Evolutionary conservation across 1,140 invertebrate species (phyloP).

Genomic region (Parapsyche elsis): DNA sequence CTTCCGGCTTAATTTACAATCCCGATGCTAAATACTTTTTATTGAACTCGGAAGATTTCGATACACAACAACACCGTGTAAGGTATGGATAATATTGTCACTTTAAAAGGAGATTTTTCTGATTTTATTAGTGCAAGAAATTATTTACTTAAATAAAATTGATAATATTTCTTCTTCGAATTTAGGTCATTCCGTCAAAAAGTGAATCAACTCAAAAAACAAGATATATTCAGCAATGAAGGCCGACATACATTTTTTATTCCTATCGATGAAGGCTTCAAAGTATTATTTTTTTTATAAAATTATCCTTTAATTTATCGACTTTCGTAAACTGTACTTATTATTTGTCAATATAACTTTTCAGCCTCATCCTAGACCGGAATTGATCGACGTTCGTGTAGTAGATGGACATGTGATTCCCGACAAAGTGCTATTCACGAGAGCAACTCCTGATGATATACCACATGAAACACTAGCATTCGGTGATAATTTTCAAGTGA

Average conservation of each 20-base stretch:
- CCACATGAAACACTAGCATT: slow-evolving; percentile 83
- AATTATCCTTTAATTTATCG: slow-evolving; percentile 41
- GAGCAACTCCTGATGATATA: slow-evolving; percentile 76
- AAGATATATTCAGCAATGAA: slow-evolving; percentile 78
- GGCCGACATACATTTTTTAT: slow-evolving; percentile 89
- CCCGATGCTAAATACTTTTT: slow-evolving; percentile 83
- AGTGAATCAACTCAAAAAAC: slow-evolving; percentile 76
- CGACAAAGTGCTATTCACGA: slow-evolving; percentile 85
- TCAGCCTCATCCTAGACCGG: slow-evolving; percentile 73
- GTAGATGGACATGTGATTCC: slow-evolving; percentile 93
- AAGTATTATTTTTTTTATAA: slow-evolving; percentile 65
- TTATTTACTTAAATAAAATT: slow-evolving; percentile 34
- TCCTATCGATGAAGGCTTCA: slow-evolving; percentile 89
- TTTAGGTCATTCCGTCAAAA: slow-evolving; percentile 79
- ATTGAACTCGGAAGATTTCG: slow-evolving; percentile 78
- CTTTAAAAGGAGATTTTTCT: background rate
- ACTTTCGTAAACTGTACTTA: background rate
- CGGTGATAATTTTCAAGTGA: slow-evolving; percentile 84
- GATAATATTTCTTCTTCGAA: slow-evolving; percentile 47
- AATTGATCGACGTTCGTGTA: slow-evolving; percentile 83
- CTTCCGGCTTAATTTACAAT: slow-evolving; percentile 75
- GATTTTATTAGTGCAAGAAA: background rate
- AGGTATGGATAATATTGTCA: slow-evolving; percentile 67
- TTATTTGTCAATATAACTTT: slow-evolving; percentile 52
- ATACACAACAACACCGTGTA: slow-evolving; percentile 74